Conservation (phyloP, 2,113 vertebrate genomes). For the Sinocyclocheilus anophthalmus region DNA sequence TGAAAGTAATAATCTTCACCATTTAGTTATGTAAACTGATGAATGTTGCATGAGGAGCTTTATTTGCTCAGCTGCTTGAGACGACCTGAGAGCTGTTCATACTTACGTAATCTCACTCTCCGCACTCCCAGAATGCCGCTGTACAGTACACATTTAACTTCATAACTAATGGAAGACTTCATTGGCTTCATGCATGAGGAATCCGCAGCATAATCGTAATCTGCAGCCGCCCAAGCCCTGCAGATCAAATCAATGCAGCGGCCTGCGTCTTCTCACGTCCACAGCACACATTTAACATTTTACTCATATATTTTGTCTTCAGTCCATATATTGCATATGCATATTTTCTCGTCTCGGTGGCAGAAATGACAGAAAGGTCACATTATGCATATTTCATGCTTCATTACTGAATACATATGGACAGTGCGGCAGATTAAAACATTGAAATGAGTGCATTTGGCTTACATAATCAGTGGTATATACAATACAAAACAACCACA, state of each 20-base stretch:
- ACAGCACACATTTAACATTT: background rate
- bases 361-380: constrained; percentile 7
- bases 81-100: background rate
- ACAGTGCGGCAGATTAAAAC: constrained; percentile 51
- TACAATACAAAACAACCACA: background rate
- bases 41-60: constrained; percentile 23
- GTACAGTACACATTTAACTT: constrained; percentile 47
- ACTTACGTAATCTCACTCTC: constrained; percentile 14
- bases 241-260: constrained; percentile 4
- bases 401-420: constrained; percentile 4
- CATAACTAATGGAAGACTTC: constrained; percentile 74
- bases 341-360: background rate
- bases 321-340: background rate
- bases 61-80: constrained; percentile 13
- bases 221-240: constrained; percentile 54
- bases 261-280: background rate
- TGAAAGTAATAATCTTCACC: too few relatives aligned
- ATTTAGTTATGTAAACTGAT: background rate
- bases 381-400: constrained; percentile 18
- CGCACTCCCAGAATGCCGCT: constrained; percentile 51
- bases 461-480: background rate
- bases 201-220: constrained; percentile 60
- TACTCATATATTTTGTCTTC: background rate
- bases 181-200: constrained; percentile 70
- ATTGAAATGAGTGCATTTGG: constrained; percentile 37